These are phyloP conservation scores for Cryptophagus acutangulus DNA, from an alignment of 2,888 invertebrate genomes.

Conservation along the genomic window DNA sequence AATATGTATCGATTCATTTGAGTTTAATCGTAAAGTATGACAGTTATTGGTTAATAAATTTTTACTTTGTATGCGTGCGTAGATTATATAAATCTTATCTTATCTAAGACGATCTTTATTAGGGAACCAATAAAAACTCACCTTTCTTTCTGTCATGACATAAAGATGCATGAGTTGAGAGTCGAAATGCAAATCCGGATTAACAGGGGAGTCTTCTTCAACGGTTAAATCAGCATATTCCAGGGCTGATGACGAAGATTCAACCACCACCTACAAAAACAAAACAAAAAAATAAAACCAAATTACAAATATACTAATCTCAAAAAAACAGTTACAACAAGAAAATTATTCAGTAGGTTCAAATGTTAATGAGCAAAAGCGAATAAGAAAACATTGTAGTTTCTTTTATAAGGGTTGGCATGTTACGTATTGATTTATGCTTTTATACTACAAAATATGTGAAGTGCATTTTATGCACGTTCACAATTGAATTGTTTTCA, in stretches of 20 bases:
- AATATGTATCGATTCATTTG: neutral
- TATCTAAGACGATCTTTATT: slow-evolving; percentile 1
- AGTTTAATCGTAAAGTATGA: slow-evolving; percentile 1
- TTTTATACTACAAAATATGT: no score
- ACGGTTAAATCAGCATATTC: slow-evolving; percentile 87
- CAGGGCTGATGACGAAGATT: slow-evolving; percentile 75
- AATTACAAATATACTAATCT: no score
- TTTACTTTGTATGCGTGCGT: neutral
- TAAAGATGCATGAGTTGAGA: slow-evolving; percentile 86
- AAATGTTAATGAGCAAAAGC: no score
- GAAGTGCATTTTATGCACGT: no score
- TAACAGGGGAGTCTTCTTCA: slow-evolving; percentile 76
- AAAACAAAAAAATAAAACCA: no score
- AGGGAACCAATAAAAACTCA: slow-evolving; percentile 44
- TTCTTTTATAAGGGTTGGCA: no score
- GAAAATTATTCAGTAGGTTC: no score
- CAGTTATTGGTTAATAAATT: slow-evolving; percentile 1
- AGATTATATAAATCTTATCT: neutral
- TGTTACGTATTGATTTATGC: no score
- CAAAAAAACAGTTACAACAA: no score
- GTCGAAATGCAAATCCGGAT: slow-evolving; percentile 89
- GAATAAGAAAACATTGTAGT: no score
- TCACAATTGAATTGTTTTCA: no score
- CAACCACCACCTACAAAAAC: slow-evolving; percentile 72
- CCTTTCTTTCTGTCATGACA: slow-evolving; percentile 87